A percentile compares a stretch with the other conserved stretches of the same genome.
Evolutionary conservation across 2,888 invertebrate species (phyloP).

Genomic region (Cryptus viduatorius): DNA sequence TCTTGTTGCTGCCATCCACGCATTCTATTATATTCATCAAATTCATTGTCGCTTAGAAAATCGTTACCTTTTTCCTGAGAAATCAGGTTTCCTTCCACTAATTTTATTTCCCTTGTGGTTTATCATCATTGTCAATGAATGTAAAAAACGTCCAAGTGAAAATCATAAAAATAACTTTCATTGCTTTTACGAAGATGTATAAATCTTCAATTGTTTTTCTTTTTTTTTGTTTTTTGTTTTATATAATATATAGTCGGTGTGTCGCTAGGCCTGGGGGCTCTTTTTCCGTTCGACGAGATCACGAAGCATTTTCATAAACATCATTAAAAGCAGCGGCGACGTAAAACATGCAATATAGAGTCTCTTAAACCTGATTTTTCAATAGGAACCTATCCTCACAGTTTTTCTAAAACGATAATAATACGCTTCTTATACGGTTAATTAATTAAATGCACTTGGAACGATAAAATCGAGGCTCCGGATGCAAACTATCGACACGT

Average conservation of each 20-base stretch:
- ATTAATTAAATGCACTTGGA: slow-evolving; percentile 80
- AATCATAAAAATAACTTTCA: slow-evolving; percentile 70
- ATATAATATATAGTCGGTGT: slow-evolving; percentile 22
- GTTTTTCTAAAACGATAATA: slow-evolving; percentile 74
- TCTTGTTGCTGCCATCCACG: slow-evolving; percentile 69
- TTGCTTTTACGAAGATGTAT: slow-evolving; percentile 61
- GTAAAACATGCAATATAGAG: slow-evolving; percentile 64
- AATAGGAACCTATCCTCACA: slow-evolving; percentile 79
- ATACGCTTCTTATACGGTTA: slow-evolving; percentile 76
- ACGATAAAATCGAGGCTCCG: slow-evolving; percentile 71
- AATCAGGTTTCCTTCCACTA: slow-evolving; percentile 72
- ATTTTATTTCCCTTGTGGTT: slow-evolving; percentile 23
- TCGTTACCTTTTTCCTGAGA: slow-evolving; percentile 75
- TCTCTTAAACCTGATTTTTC: slow-evolving; percentile 73
- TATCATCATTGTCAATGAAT: slow-evolving; percentile 57
- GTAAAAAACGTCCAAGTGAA: slow-evolving; percentile 61
- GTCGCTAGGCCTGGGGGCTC: slow-evolving; percentile 77
- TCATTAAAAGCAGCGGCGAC: slow-evolving; percentile 63
- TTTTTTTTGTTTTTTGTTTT: slow-evolving; percentile 22
- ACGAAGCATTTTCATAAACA: slow-evolving; percentile 82
- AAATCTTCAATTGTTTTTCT: slow-evolving; percentile 42
- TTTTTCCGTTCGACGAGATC: slow-evolving; percentile 76
- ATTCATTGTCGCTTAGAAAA: slow-evolving; percentile 76
- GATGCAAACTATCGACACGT: slow-evolving; percentile 66
- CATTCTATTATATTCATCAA: slow-evolving; percentile 73